A percentile compares a stretch with the other conserved stretches of the same genome.
Evolutionary conservation across 2,888 invertebrate genomes (phyloP).

Genomic region (Nomada hirtipes): DNA sequence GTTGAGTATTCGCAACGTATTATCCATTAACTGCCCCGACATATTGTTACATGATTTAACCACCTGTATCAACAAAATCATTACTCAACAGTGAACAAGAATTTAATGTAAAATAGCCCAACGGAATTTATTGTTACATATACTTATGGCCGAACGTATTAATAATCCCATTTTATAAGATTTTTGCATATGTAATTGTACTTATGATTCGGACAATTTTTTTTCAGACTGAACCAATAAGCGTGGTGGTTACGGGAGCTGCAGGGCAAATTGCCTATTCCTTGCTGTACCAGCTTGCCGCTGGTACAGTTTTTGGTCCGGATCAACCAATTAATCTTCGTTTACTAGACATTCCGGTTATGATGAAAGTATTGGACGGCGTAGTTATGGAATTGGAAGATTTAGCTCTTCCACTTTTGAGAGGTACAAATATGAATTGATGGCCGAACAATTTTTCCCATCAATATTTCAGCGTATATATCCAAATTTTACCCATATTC

Average conservation of each 20-base stretch:
- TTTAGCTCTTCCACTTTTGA: constrained; percentile 95
- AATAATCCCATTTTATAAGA: background rate
- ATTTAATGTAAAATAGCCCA: background rate
- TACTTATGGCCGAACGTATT: background rate
- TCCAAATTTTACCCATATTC: background rate
- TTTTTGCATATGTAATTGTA: background rate
- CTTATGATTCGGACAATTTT: constrained; percentile 18
- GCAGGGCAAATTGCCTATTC: constrained; percentile 99
- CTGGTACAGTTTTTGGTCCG: constrained; percentile 97
- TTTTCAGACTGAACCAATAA: constrained; percentile 91
- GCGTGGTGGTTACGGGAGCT: constrained; percentile 98
- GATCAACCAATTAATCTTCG: constrained; percentile 94
- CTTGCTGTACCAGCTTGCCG: constrained; percentile 96
- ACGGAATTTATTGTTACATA: background rate
- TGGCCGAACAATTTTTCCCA: background rate
- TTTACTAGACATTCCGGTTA: constrained; percentile 97
- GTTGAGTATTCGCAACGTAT: background rate
- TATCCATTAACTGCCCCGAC: background rate
- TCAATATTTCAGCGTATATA: background rate
- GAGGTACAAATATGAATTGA: constrained; percentile 84
- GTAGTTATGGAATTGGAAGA: constrained; percentile 99
- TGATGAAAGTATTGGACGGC: constrained; percentile 98
- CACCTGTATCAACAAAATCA: constrained; percentile 18
- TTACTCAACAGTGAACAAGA: background rate
- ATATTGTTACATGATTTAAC: background rate